Base-by-base conservation (phyloP, 2,113 vertebrate species). In the Sula dactylatra region DNA sequence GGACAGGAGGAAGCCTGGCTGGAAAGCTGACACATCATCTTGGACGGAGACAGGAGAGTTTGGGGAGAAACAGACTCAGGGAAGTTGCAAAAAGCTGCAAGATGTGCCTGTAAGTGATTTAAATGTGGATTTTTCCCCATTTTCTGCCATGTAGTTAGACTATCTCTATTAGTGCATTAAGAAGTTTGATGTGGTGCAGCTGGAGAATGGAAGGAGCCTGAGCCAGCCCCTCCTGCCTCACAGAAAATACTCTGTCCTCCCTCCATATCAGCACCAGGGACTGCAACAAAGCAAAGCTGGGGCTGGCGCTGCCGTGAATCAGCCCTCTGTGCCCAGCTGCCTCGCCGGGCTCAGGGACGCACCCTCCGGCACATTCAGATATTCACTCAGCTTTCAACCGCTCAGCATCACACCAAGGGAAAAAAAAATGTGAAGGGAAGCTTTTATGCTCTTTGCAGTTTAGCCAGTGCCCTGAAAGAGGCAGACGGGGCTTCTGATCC, bases 271-370 rank as follows among this genome's bases (percentile, higher is more conserved):
- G 85, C 94, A 81, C 50, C 24, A 16, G 40, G 47, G 55, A 40
- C 64, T 40, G 13, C n/a, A 38, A 91, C 45, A 80, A 69, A 80
- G 59, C 21, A 0, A 59, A 65, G 84, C 66, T 8, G 10, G 64
- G 76, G 85, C 86, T 50, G 88, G 85, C 50, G 1, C 64, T 4
- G 91, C 91, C 1, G 4, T 92, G 82, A 96, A 85, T 97, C 74
- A n/a, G 42, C 74, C 74, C 74, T 95, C 95, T 95, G 82, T 93
- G 71, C 88, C 87, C 97, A 97, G 97, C 96, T 96, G 96, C 82
- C 87, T 86, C 10, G 13, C 45, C 10, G 25, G 67, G 67, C 84
- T 31, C 9, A 2, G 74, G 56, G 61, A 52, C 7, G 69, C 54
- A 50, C 79, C 93, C 88, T 25, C 58, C 1, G 3, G 45, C 76